Base-by-base conservation (phyloP, 2,888 invertebrate genomes). In the Meloe dianella region DNA sequence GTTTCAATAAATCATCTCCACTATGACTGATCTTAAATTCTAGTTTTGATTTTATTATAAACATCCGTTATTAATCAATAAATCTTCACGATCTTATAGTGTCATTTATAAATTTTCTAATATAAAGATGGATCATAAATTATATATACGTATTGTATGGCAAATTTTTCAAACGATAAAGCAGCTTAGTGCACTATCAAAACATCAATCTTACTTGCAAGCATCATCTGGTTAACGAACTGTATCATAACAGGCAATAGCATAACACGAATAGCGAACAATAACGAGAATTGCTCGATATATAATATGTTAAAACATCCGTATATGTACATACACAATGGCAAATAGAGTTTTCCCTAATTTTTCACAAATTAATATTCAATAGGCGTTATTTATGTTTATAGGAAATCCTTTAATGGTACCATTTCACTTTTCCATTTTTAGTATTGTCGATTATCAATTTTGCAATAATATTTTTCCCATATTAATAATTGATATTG, bases 401-500 rank as follows among this genome's bases (percentile, higher is more conserved):
- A 17, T 56, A 60, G 41, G 60, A 54, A 61, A 41, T 61, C 57
- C 62, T 41, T 7, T 58, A 58, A 58, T 58, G 57, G 35, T 57
- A 47, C 14, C 59, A 59, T 59, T 59, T 59, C 59, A 59, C 59
- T 59, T 59, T 30, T 59, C 59, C 59, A 20, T 59, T 59, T 59
- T 22, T 24, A 24, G 30, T 30, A n/a, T 24, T 17, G 7, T 38
- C 0, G 24, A 59, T 12, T 20, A 38, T 14, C 12, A 59, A 30
- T 59, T 38, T 30, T 10, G 59, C 30, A 32, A 59, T 38, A 22
- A 59, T 58, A 29, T 57, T 51, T 22, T 20, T n/a, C n/a, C 10
- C 10, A 58, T 24, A 58, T 59, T 32, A 24, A 59, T 8, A 27
- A n/a, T 59, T 59, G 17, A 17, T 38, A 59, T 59, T 59, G 35